Conservation (phyloP, 1,140 invertebrate genomes). For the Hermetia illucens region DNA sequence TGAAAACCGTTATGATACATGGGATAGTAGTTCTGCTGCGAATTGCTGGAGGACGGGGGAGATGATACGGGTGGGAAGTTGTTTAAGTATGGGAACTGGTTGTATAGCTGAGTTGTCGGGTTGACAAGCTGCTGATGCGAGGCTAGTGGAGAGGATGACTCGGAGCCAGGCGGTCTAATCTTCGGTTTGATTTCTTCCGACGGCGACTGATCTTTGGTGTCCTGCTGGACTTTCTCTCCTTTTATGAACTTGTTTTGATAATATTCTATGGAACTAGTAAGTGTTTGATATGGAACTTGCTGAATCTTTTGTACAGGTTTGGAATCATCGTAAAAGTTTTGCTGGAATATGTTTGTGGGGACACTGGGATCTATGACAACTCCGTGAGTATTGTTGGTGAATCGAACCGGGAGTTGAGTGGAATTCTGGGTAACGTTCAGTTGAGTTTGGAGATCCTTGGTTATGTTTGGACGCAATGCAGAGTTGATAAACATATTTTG, state of each 20-base stretch:
- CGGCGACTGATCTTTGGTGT: slow-evolving; percentile 29
- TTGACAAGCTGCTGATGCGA: slow-evolving; percentile 12
- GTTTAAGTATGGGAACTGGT: slow-evolving; percentile 25
- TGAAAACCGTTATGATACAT: slow-evolving; percentile 31
- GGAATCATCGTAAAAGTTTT: neutral
- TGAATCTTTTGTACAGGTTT: neutral
- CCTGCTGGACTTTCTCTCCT: slow-evolving; percentile 9
- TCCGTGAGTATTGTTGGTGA: neutral
- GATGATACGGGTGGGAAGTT: slow-evolving; percentile 20
- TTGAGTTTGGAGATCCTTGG: neutral
- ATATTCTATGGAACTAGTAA: neutral
- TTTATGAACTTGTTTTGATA: slow-evolving; percentile 2
- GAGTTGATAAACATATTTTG: slow-evolving; percentile 23
- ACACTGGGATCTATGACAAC: neutral
- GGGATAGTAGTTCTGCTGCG: no score
- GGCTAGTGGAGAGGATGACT: no score
- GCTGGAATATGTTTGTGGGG: neutral
- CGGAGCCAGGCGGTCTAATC: no score
- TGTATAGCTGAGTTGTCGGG: slow-evolving; percentile 18
- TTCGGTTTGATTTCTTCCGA: slow-evolving; percentile 16
- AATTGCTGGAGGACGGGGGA: slow-evolving; percentile 1
- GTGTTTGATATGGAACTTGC: neutral
- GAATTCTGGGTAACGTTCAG: neutral
- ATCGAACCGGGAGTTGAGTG: neutral
- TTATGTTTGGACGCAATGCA: slow-evolving; percentile 3